Percentiles rank a stretch among this genome's conserved stretches.
These are phyloP conservation scores for Sebastolobus altivelis DNA, from an alignment of 2,797 vertebrate species.

Conservation along the genomic window DNA sequence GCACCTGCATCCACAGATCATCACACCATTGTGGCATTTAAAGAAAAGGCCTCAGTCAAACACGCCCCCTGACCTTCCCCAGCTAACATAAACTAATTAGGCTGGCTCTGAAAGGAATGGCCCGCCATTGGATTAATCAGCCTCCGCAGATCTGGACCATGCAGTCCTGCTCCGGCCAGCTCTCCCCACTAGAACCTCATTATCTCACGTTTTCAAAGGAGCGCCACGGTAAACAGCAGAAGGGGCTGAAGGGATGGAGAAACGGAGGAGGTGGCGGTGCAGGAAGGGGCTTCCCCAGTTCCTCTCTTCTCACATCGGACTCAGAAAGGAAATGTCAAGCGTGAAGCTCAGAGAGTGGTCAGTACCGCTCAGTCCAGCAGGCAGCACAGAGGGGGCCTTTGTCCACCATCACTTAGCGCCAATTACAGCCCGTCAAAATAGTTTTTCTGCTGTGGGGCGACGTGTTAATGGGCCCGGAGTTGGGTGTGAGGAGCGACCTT, in stretches of 20 bases:
- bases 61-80: slow-evolving; percentile 93
- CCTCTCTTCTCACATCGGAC: slow-evolving; percentile 81
- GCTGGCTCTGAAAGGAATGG: slow-evolving; percentile 85
- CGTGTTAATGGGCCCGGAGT: slow-evolving; percentile 93
- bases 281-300: slow-evolving; percentile 78
- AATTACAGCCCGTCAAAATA: slow-evolving; percentile 98
- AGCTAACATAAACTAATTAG: slow-evolving; percentile 99
- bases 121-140: slow-evolving; percentile 88
- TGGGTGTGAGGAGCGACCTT: slow-evolving; percentile 96
- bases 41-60: slow-evolving; percentile 90
- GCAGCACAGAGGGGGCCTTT: slow-evolving; percentile 89
- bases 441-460: slow-evolving; percentile 92
- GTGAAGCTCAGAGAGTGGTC: slow-evolving; percentile 81
- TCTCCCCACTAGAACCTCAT: slow-evolving; percentile 84
- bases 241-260: slow-evolving; percentile 69
- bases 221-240: slow-evolving; percentile 67
- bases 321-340: slow-evolving; percentile 85
- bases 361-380: slow-evolving; percentile 77
- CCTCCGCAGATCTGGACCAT: slow-evolving; percentile 81
- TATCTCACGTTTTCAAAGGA: slow-evolving; percentile 87
- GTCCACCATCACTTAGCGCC: slow-evolving; percentile 93
- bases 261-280: slow-evolving; percentile 74
- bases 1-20: slow-evolving; percentile 93
- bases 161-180: slow-evolving; percentile 73
- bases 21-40: slow-evolving; percentile 94